Evolutionary conservation across 2,797 vertebrate species (phyloP).

Genomic region (Danionella dracula): DNA sequence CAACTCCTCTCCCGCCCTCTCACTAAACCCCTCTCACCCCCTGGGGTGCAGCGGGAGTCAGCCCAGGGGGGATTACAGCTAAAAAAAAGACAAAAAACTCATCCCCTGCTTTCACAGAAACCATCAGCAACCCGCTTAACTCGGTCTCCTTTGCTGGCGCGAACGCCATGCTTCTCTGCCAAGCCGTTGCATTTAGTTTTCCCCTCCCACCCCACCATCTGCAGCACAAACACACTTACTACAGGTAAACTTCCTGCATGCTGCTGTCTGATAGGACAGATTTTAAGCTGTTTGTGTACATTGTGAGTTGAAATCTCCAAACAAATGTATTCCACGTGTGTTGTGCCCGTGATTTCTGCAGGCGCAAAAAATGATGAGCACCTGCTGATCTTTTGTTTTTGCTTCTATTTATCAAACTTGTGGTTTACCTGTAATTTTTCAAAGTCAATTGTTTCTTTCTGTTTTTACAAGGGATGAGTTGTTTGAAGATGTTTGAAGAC

Average conservation of each 20-base stretch:
- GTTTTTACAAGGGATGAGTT: no score
- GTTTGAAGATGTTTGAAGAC: no score
- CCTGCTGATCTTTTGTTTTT: conserved; percentile 35
- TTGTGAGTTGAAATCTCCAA: conserved; percentile 26
- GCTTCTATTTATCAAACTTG: neutral
- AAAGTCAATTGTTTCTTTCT: neutral
- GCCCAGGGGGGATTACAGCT: conserved; percentile 73
- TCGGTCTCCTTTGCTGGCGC: conserved; percentile 64
- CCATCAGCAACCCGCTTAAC: conserved; percentile 60
- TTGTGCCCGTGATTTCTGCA: conserved; percentile 32
- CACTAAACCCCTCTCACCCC: conserved; percentile 50
- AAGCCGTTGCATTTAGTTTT: conserved; percentile 31
- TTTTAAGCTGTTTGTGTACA: conserved; percentile 44
- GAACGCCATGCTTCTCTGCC: conserved; percentile 28
- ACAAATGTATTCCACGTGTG: conserved; percentile 34
- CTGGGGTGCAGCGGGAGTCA: conserved; percentile 67
- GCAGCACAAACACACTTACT: conserved; percentile 60
- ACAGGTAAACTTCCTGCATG: conserved; percentile 60
- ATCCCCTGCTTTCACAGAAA: conserved; percentile 55
- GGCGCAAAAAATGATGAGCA: conserved; percentile 7
- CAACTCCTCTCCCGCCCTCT: conserved; percentile 53
- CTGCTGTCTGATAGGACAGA: conserved; percentile 59
- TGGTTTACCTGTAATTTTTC: neutral
- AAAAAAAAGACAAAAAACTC: conserved; percentile 54
- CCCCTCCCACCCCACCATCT: conserved; percentile 62